Evolutionary conservation across 2,888 invertebrate species (phyloP), one percentile per base, ranked within the genome.

Genomic region (Aspidiotus destructor): DNA sequence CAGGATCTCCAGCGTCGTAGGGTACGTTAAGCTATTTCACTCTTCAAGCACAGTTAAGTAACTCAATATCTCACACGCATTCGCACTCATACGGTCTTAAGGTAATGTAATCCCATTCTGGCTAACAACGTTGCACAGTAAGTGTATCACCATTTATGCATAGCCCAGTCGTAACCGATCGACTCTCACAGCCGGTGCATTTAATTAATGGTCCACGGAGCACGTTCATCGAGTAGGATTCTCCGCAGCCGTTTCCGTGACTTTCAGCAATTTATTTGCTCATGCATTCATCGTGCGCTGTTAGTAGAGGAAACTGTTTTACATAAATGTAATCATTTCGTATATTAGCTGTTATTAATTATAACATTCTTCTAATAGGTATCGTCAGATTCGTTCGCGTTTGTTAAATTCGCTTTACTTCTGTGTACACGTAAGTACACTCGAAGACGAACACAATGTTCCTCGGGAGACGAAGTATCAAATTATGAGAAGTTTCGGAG

Each of bases 251-350:
- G 54, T 15, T 65, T 41, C 55, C 65, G 65, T 65, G 65, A 65
- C 65, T 65, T 55, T 28, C 65, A 65, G 57, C 65, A 65, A 65
- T 65, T 65, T 65, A 65, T 65, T 65, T 57, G 65, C 44, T 42
- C 57, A 65, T 44, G 65, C 57, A 65, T 65, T 65, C 65, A 65
- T 65, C 65, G 57, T 57, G 54, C 41, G 53, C 42, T 57, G 57
- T 54, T 63, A 48, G 57, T 57, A 65, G 57, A 57, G 65, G 57
- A 65, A 65, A 65, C 65, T 65, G 65, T 65, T 65, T 65, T 65
- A 65, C 65, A 65, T 65, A 65, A 65, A 65, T 57, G 65, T 65
- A 65, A 65, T 65, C 65, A 57, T 65, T 65, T 65, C 57, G 57
- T 65, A 65, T 65, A 65, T 65, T 65, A 65, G 55, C 65, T 41